Evolutionary conservation across 2,888 invertebrate genomes (phyloP).

Genomic region (Pyrgus malvae): DNA sequence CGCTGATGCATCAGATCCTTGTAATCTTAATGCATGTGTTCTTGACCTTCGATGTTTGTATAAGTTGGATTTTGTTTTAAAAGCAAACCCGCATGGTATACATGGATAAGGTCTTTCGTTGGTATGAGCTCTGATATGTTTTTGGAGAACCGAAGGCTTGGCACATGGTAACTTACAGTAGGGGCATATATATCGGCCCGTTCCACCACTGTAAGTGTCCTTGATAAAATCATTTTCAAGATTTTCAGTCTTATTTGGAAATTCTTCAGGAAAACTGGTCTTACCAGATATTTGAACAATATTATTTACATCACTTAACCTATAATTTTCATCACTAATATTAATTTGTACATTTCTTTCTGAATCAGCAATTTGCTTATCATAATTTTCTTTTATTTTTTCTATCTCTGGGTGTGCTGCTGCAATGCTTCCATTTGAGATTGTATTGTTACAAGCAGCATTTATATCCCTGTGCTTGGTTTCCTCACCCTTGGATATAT

Average conservation of each 20-base stretch:
- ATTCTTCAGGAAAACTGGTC: constrained; percentile 78
- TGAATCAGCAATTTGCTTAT: constrained; percentile 52
- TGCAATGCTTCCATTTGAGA: constrained; percentile 72
- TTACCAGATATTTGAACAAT: constrained; percentile 76
- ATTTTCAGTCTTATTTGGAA: constrained; percentile 80
- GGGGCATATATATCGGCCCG: constrained; percentile 91
- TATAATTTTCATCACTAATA: constrained; percentile 72
- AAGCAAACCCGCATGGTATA: constrained; percentile 93
- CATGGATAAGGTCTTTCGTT: constrained; percentile 96
- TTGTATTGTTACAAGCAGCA: constrained; percentile 56
- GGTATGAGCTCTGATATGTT: constrained; percentile 96
- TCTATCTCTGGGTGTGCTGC: constrained; percentile 75
- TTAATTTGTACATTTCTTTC: constrained; percentile 81
- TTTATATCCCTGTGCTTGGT: constrained; percentile 58
- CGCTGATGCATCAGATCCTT: constrained; percentile 80
- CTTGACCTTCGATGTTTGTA: constrained; percentile 94
- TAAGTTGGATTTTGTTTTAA: constrained; percentile 96
- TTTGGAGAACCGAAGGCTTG: constrained; percentile 95
- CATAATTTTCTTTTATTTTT: constrained; percentile 62
- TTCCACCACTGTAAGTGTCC: constrained; percentile 68
- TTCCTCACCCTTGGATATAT: constrained; percentile 57
- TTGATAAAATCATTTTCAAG: constrained; percentile 78
- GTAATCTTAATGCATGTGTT: constrained; percentile 85
- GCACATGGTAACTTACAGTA: constrained; percentile 95
- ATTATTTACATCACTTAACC: constrained; percentile 76